Conservation (phyloP, 2,797 vertebrate genomes). For the Limosa lapponica region DNA sequence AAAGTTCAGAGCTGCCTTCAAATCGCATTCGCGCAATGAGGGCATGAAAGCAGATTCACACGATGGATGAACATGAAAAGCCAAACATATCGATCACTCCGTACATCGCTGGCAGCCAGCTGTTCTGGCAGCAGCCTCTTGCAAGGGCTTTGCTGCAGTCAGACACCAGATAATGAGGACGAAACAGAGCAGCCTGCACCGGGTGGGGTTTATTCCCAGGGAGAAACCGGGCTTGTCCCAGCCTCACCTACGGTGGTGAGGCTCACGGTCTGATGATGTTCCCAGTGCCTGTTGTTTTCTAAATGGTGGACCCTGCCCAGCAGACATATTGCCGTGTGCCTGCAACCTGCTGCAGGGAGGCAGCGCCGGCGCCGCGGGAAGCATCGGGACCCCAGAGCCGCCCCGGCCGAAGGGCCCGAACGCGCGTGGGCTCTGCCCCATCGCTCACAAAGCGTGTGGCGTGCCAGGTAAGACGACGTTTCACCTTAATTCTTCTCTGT, state of each 20-base stretch:
- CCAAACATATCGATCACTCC: constrained; percentile 40
- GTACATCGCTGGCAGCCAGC: constrained; percentile 27
- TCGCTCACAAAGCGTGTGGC: not conserved
- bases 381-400: not conserved
- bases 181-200: not conserved
- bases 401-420: not conserved
- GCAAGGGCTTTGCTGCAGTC: constrained; percentile 18
- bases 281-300: not conserved
- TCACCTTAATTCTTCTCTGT: not conserved
- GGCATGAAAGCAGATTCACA: not conserved
- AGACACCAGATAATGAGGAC: not conserved
- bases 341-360: constrained; percentile 21
- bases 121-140: constrained; percentile 20
- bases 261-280: not conserved
- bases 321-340: not conserved
- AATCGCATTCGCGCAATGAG: not conserved
- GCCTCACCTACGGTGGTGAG: rapidly evolving
- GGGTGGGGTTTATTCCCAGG: not conserved
- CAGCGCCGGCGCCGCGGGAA: not conserved
- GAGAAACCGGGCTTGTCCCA: not conserved
- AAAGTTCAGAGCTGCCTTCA: not conserved
- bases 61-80: constrained; percentile 13
- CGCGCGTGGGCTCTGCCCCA: not conserved
- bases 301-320: not conserved
- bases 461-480: constrained; percentile 19